A percentile compares a stretch with the other conserved stretches of the same genome.
Evolutionary conservation across 1,140 invertebrate species (phyloP).

Genomic region (Halotydeus destructor): DNA sequence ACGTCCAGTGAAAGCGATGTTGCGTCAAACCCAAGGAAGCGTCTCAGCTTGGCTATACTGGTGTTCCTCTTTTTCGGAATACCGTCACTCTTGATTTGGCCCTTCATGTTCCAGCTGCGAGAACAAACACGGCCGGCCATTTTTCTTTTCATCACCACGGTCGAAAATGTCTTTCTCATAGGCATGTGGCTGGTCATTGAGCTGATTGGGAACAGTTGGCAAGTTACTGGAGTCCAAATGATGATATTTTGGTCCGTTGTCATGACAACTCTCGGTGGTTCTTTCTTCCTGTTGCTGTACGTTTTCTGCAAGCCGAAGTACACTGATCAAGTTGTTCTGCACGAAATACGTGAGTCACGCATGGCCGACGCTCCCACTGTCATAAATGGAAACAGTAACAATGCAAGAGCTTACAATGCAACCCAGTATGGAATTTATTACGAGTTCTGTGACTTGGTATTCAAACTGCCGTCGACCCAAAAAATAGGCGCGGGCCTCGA

Average conservation of each 20-base stretch:
- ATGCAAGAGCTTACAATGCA: conserved; percentile 10
- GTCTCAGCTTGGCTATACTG: conserved; percentile 9
- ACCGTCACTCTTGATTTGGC: conserved; percentile 20
- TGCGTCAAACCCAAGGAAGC: not conserved
- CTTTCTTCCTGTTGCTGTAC: conserved; percentile 16
- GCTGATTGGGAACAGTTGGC: not conserved
- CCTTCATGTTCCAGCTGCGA: conserved; percentile 20
- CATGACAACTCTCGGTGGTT: conserved; percentile 10
- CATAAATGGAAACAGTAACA: not conserved
- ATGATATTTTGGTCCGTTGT: conserved; percentile 9
- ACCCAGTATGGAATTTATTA: conserved; percentile 19
- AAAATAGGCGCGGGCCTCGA: too few relatives aligned
- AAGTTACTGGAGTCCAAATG: not conserved
- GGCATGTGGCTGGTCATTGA: conserved; percentile 12
- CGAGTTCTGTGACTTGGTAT: conserved; percentile 20
- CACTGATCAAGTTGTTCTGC: conserved; percentile 18
- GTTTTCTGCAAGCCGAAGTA: conserved; percentile 19
- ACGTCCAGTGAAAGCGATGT: too few relatives aligned
- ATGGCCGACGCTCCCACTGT: not conserved
- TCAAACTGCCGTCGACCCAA: conserved; percentile 15
- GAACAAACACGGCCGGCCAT: conserved; percentile 15
- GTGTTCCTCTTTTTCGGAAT: conserved; percentile 19
- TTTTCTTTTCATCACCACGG: conserved; percentile 14
- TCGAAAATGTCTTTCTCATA: conserved; percentile 17
- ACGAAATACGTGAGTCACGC: conserved; percentile 15